phyloP scores from a whole-genome alignment of 1,140 invertebrate species.

The Hypothenemus hampei region DNA sequence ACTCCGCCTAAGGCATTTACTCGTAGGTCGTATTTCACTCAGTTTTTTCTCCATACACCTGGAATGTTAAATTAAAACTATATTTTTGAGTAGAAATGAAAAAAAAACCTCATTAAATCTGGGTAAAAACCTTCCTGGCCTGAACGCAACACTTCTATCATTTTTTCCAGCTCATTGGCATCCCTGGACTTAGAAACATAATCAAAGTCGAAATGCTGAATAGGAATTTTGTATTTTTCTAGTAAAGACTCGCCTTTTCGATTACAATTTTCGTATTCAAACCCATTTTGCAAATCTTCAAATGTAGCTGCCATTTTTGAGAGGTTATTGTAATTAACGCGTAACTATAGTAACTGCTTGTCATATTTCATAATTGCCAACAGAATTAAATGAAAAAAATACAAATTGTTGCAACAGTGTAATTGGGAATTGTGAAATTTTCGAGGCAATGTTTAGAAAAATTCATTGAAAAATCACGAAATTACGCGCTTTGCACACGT shows the following conservation, averaged over 20 bases:
- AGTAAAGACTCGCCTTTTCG: constrained; percentile 14
- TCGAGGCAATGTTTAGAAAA: too few species aligned
- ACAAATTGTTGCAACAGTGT: too few species aligned
- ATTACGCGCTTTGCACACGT: too few species aligned
- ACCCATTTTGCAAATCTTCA: too few species aligned
- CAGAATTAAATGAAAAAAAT: too few species aligned
- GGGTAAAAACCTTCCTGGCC: constrained; percentile 66
- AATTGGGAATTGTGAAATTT: too few species aligned
- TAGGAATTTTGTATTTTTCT: constrained; percentile 54
- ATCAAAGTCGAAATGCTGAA: constrained; percentile 55
- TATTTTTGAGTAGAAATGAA: not conserved
- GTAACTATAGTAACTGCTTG: too few species aligned
- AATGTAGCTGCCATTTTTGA: too few species aligned
- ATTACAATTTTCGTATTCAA: too few species aligned
- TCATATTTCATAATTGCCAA: too few species aligned
- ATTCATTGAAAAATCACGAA: too few species aligned
- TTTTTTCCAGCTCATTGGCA: constrained; percentile 54
- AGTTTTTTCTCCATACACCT: constrained; percentile 53
- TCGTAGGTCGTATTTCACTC: constrained; percentile 50
- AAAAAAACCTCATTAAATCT: constrained; percentile 48
- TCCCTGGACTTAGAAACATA: constrained; percentile 54
- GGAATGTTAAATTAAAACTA: not conserved
- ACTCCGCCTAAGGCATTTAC: constrained; percentile 49
- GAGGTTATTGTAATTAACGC: too few species aligned
- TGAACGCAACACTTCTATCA: constrained; percentile 56